Evolutionary conservation across 2,797 vertebrate genomes (phyloP), one percentile per base, ranked within the genome.

Genomic region (Pseudochirops corinnae): DNA sequence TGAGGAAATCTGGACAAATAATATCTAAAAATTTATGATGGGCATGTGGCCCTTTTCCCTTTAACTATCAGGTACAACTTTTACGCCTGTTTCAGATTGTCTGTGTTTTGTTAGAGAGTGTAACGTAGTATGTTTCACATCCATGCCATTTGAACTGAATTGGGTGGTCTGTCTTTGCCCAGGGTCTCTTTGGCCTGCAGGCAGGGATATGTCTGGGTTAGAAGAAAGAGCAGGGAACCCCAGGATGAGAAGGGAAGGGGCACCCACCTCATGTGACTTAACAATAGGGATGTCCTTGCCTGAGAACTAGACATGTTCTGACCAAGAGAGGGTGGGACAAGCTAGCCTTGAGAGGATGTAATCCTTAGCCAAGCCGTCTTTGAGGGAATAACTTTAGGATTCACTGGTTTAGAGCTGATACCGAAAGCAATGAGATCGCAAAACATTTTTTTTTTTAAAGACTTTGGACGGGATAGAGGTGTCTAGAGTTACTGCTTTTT

Each of bases 31-130:
- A 82, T 82, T 82, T 95, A 92, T 55, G 62, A 94, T 92, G 26
- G 55, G 91, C 93, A 33, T 95, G 93, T 93, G 74, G 2, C 46
- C 91, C 4, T 94, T 96, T 95, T 94, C 94, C 13, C 97, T 91
- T 97, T 93, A 95, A 94, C 90, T 92, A 60, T 93, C 58, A 94
- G 95, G 92, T 96, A 95, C 0, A 28, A 55, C 67, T 56, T 55
- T 56, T 93, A 95, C 50, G 12, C 12, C 13, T 93, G 0, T 97
- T 95, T 67, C n/a, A 67, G 62, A 67, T 67, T 67, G 16, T 96
- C 74, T 97, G 92, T 97, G 74, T 97, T 97, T 92, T 56, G 60
- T 55, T 93, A 95, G 92, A 90, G 92, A 57, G 4, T 90, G 93
- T 56, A 53, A 92, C 57, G 90, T 39, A 39, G 24, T 92, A 58